A percentile compares a stretch with the other conserved stretches of the same genome.
Conservation (phyloP, 2,888 invertebrate species). For the Omphaloscelis lunosa region DNA sequence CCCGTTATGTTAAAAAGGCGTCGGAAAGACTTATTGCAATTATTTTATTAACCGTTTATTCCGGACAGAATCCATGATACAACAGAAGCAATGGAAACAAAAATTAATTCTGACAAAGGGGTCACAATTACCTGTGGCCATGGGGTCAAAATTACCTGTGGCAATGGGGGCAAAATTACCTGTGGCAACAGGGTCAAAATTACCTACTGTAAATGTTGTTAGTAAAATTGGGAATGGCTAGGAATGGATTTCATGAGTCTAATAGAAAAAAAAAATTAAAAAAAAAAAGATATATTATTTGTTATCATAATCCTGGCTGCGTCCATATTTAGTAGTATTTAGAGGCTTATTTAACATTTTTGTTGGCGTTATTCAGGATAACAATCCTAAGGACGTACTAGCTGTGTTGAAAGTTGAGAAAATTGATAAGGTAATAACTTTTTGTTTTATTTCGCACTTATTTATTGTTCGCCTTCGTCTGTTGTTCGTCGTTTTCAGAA, state of each 20-base stretch:
- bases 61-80: too few relatives aligned
- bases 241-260: neutral
- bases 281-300: neutral
- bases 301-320: slow-evolving; percentile 17
- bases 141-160: neutral
- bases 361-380: slow-evolving; percentile 83
- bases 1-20: neutral
- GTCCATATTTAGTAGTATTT: slow-evolving; percentile 56
- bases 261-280: neutral
- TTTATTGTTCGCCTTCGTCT: slow-evolving; percentile 42
- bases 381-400: slow-evolving; percentile 88
- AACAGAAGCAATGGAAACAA: neutral
- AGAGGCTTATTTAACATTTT: slow-evolving; percentile 78
- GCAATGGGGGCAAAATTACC: neutral
- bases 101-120: neutral
- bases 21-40: neutral
- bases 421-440: slow-evolving; percentile 86
- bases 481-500: slow-evolving; percentile 40
- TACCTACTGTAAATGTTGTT: too few relatives aligned
- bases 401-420: slow-evolving; percentile 91
- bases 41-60: too few relatives aligned
- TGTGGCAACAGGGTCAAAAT: neutral
- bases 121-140: neutral
- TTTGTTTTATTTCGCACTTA: slow-evolving; percentile 53
- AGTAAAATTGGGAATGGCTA: neutral